These are phyloP conservation scores for Biston stratarius DNA, from an alignment of 2,888 invertebrate species.

Conservation along the genomic window DNA sequence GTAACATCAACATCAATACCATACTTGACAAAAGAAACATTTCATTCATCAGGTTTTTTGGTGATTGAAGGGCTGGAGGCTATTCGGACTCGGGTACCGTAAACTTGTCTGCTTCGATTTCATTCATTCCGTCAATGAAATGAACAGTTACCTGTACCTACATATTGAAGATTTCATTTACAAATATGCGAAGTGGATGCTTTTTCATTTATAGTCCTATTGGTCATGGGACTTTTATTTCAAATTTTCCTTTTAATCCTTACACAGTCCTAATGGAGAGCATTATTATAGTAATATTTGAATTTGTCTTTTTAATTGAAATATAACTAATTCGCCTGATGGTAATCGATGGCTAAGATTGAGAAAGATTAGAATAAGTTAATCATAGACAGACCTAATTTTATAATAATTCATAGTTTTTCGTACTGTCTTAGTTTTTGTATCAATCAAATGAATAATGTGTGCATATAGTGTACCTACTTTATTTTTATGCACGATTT, in stretches of 20 bases:
- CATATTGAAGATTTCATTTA: conserved; percentile 8
- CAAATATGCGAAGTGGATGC: conserved; percentile 2
- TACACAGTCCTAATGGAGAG: too few relatives aligned
- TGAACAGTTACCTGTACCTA: conserved; percentile 20
- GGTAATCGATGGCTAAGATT: too few relatives aligned
- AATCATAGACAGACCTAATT: too few relatives aligned
- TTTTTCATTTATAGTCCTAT: conserved; percentile 1
- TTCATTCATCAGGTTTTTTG: conserved; percentile 38
- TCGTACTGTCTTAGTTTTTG: too few relatives aligned
- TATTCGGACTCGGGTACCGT: conserved; percentile 47
- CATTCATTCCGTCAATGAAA: conserved; percentile 32
- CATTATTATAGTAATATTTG: too few relatives aligned
- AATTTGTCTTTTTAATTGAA: too few relatives aligned
- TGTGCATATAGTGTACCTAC: too few relatives aligned
- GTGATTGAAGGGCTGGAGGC: conserved; percentile 29
- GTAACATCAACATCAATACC: conserved; percentile 37
- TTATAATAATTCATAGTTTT: too few relatives aligned
- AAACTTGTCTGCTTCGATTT: conserved; percentile 50
- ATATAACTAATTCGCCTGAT: too few relatives aligned
- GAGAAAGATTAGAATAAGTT: too few relatives aligned
- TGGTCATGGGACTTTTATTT: neutral
- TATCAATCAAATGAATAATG: too few relatives aligned
- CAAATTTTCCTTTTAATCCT: neutral
- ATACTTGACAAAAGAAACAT: conserved; percentile 40
- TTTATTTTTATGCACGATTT: too few relatives aligned